These are phyloP conservation scores for Latheticus oryzae DNA, from an alignment of 2,888 invertebrate genomes.

Conservation along the genomic window DNA sequence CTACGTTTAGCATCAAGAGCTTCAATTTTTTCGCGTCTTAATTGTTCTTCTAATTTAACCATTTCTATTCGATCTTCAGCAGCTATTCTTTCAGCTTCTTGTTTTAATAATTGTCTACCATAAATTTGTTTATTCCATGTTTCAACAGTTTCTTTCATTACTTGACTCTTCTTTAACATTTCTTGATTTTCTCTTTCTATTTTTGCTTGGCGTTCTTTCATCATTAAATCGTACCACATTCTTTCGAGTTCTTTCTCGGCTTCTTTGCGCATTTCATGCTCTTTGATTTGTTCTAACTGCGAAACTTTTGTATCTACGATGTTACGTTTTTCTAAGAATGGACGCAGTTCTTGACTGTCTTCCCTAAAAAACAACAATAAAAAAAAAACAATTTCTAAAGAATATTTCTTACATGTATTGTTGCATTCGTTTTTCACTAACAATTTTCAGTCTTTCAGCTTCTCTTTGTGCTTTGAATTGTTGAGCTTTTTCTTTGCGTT, in stretches of 20 bases:
- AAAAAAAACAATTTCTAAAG: background rate
- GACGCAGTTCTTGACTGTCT: slow-evolving; percentile 66
- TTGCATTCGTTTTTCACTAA: slow-evolving; percentile 63
- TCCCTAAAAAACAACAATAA: slow-evolving; percentile 45
- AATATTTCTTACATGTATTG: slow-evolving; percentile 56
- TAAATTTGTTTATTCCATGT: slow-evolving; percentile 60
- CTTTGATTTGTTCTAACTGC: slow-evolving; percentile 72
- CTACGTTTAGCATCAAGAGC: slow-evolving; percentile 48
- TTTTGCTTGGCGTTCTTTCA: slow-evolving; percentile 70
- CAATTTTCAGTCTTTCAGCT: slow-evolving; percentile 68
- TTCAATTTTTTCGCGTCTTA: slow-evolving; percentile 57
- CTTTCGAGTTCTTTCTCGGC: slow-evolving; percentile 70
- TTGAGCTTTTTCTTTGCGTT: slow-evolving; percentile 66
- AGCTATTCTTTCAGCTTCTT: slow-evolving; percentile 53
- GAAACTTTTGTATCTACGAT: slow-evolving; percentile 68
- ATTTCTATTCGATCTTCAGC: slow-evolving; percentile 58
- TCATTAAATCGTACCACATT: slow-evolving; percentile 72
- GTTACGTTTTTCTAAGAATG: slow-evolving; percentile 65
- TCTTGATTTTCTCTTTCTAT: slow-evolving; percentile 69
- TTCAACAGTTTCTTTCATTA: slow-evolving; percentile 62
- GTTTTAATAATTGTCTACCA: slow-evolving; percentile 58
- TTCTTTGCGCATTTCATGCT: slow-evolving; percentile 68
- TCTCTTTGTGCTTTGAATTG: slow-evolving; percentile 67
- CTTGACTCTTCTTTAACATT: slow-evolving; percentile 63
- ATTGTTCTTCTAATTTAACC: slow-evolving; percentile 52